Evolutionary conservation across 1,140 invertebrate genomes (phyloP).

Genomic region (Pissodes strobi): DNA sequence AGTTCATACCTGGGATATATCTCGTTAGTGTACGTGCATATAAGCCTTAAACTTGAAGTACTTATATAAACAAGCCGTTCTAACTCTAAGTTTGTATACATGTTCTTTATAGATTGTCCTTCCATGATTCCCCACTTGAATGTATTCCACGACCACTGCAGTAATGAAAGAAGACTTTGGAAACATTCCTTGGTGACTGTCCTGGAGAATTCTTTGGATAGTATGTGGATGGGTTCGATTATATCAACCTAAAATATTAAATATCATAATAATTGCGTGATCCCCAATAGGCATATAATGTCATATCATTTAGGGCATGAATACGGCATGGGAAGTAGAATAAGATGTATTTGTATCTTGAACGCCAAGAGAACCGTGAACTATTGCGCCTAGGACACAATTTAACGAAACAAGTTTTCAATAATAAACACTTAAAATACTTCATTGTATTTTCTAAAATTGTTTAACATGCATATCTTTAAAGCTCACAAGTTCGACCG

Average conservation of each 20-base stretch:
- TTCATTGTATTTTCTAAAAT: too few species aligned
- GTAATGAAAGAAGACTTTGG: constrained; percentile 77
- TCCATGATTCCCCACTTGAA: constrained; percentile 68
- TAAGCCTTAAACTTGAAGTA: constrained; percentile 77
- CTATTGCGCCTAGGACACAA: too few species aligned
- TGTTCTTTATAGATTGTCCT: constrained; percentile 55
- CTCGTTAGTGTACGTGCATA: constrained; percentile 85
- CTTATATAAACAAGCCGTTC: constrained; percentile 88
- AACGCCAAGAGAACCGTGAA: too few species aligned
- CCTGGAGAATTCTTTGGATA: constrained; percentile 77
- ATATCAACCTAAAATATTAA: constrained; percentile 61
- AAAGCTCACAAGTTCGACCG: too few species aligned
- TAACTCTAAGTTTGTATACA: constrained; percentile 67
- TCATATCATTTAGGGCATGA: too few species aligned
- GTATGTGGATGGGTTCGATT: constrained; percentile 72
- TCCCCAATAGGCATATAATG: too few species aligned
- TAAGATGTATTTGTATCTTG: too few species aligned
- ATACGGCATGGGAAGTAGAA: too few species aligned
- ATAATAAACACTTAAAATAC: too few species aligned
- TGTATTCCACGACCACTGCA: constrained; percentile 82
- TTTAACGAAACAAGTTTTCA: too few species aligned
- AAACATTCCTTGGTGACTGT: constrained; percentile 83
- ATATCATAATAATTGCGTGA: too few species aligned
- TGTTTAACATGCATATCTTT: too few species aligned
- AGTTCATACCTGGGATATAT: constrained; percentile 77